Evolutionary conservation across 2,797 vertebrate species (phyloP).

Genomic region (Potorous gilbertii): DNA sequence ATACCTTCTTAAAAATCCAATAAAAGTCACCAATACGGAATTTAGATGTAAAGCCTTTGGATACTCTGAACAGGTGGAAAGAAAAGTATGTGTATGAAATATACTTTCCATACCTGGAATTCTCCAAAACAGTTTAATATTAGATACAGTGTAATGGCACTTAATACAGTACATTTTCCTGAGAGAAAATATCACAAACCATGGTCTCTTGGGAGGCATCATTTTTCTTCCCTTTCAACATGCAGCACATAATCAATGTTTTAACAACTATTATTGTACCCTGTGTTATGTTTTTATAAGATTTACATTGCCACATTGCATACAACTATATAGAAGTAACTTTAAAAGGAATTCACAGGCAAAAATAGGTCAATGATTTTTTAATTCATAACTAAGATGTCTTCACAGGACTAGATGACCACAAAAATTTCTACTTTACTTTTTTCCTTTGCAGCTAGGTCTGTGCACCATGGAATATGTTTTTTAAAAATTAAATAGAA

Average conservation of each 20-base stretch:
- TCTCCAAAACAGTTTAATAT: constrained; percentile 4
- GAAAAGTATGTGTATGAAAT: background rate
- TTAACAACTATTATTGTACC: rapidly evolving
- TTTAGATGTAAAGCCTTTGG: background rate
- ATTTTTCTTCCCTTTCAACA: background rate
- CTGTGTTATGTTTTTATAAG: rapidly evolving
- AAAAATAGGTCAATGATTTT: background rate
- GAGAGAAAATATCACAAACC: constrained; percentile 46
- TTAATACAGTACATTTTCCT: constrained; percentile 47
- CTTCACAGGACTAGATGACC: constrained; percentile 45
- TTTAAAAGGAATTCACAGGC: background rate
- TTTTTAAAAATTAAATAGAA: constrained; percentile 63
- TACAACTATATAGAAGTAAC: background rate
- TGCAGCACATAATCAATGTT: background rate
- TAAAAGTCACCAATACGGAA: rapidly evolving
- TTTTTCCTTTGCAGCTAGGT: constrained; percentile 64
- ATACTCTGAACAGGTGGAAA: rapidly evolving
- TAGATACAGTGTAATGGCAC: background rate
- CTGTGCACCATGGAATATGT: constrained; percentile 53
- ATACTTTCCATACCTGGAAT: background rate
- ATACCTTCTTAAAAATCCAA: background rate
- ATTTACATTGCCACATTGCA: rapidly evolving
- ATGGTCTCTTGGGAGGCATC: background rate
- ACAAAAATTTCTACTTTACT: constrained; percentile 46
- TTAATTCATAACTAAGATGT: constrained; percentile 53